These are phyloP conservation scores for Clamator glandarius DNA, from an alignment of 2,797 vertebrate species.

Conservation along the genomic window DNA sequence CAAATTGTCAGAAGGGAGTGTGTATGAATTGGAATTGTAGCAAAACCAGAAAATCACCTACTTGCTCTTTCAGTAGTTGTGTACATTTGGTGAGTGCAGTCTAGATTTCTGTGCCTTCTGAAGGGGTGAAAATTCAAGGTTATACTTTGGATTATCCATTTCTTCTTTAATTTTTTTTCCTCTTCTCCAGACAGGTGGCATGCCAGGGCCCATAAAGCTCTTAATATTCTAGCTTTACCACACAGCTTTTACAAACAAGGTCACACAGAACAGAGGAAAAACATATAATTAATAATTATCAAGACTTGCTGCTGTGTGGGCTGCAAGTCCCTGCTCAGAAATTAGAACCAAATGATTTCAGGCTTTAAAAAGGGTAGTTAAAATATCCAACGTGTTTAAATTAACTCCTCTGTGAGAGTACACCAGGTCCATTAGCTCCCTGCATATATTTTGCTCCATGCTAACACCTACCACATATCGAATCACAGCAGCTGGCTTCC, in stretches of 20 bases:
- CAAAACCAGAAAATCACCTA: background rate
- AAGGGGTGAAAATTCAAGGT: background rate
- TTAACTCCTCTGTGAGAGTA: constrained; percentile 18
- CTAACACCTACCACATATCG: background rate
- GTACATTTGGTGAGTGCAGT: background rate
- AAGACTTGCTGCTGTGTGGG: constrained; percentile 52
- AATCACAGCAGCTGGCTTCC: background rate
- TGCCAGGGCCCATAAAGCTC: background rate
- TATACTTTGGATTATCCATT: background rate
- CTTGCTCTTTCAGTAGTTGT: background rate
- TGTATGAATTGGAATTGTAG: background rate
- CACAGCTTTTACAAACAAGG: constrained; percentile 52
- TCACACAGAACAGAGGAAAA: constrained; percentile 52
- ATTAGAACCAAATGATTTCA: constrained; percentile 54
- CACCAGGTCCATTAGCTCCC: constrained; percentile 21
- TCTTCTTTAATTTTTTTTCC: background rate
- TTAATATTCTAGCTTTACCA: constrained; percentile 11
- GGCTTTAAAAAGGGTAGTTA: constrained; percentile 43
- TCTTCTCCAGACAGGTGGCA: constrained; percentile 17
- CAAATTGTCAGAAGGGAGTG: background rate
- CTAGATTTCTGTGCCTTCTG: background rate
- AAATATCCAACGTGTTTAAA: constrained; percentile 35
- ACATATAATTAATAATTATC: constrained; percentile 66
- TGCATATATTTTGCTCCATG: background rate
- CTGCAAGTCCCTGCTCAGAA: constrained; percentile 53